phyloP scores from a whole-genome alignment of 2,888 invertebrate species.

The Callinectes sapidus region DNA sequence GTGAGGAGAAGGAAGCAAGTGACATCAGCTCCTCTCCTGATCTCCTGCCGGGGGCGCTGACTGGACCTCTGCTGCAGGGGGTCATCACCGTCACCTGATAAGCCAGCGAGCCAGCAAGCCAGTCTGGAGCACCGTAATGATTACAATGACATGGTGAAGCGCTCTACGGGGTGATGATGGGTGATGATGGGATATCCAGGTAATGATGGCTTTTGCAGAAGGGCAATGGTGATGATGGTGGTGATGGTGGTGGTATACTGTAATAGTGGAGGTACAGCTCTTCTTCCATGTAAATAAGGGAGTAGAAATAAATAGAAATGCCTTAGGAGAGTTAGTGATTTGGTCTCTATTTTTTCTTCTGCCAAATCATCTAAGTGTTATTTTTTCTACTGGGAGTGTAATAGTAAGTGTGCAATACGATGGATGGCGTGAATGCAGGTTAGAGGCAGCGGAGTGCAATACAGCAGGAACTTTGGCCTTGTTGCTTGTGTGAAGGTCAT shows the following conservation, averaged over 20 bases:
- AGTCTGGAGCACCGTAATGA: background rate
- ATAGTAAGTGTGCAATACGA: slow-evolving; percentile 29
- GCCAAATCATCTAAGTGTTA: background rate
- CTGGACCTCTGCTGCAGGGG: background rate
- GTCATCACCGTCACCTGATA: slow-evolving; percentile 39
- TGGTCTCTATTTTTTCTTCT: background rate
- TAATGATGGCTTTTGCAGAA: background rate
- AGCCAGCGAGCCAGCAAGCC: background rate
- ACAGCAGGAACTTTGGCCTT: background rate
- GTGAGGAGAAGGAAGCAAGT: slow-evolving; percentile 44
- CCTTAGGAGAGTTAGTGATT: background rate
- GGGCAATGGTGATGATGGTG: background rate
- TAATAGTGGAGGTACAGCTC: background rate
- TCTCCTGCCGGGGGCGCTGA: slow-evolving; percentile 47
- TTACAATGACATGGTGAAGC: background rate
- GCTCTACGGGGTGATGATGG: background rate
- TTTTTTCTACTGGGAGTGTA: background rate
- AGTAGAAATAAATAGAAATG: background rate
- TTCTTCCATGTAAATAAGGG: background rate
- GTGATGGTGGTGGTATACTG: background rate
- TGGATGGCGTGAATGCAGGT: background rate
- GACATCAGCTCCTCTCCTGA: slow-evolving; percentile 43
- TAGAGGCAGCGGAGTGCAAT: background rate
- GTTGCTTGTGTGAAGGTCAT: background rate
- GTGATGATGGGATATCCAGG: slow-evolving; percentile 8